Evolutionary conservation across 2,113 vertebrate genomes (phyloP).

Genomic region (Crotophaga sulcirostris): DNA sequence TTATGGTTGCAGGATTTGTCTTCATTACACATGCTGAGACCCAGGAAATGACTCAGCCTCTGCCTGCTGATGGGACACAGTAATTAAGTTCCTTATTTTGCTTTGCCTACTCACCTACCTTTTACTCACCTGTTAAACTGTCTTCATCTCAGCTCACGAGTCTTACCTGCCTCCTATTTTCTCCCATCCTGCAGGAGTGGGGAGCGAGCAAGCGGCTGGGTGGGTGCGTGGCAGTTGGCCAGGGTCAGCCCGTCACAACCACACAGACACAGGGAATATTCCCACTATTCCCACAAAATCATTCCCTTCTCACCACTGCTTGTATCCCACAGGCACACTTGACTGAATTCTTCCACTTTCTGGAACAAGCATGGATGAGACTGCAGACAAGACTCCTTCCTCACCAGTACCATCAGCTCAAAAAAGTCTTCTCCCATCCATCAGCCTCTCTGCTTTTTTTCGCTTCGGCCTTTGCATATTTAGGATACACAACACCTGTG

Average conservation of each 20-base stretch:
- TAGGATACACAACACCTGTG: background rate
- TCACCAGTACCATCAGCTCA: background rate
- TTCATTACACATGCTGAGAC: background rate
- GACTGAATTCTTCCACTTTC: background rate
- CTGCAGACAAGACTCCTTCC: background rate
- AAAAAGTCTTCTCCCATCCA: background rate
- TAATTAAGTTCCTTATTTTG: background rate
- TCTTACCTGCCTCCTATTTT: background rate
- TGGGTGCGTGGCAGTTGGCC: background rate
- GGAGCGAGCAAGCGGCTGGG: accelerated
- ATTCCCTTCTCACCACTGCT: background rate
- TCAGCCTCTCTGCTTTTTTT: background rate
- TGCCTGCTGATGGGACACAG: background rate
- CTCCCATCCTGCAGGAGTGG: background rate
- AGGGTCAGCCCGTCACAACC: background rate
- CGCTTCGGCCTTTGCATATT: background rate
- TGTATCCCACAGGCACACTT: background rate
- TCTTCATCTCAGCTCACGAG: background rate
- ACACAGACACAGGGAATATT: accelerated
- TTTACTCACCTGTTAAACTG: background rate
- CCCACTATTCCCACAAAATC: background rate
- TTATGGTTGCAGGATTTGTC: background rate
- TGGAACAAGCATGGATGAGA: background rate
- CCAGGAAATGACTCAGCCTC: accelerated
- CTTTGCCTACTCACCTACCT: background rate